Percentiles rank a stretch among this genome's conserved stretches.
These are phyloP conservation scores for Oreotrochilus melanogaster DNA, from an alignment of 2,113 vertebrate genomes.

Conservation along the genomic window DNA sequence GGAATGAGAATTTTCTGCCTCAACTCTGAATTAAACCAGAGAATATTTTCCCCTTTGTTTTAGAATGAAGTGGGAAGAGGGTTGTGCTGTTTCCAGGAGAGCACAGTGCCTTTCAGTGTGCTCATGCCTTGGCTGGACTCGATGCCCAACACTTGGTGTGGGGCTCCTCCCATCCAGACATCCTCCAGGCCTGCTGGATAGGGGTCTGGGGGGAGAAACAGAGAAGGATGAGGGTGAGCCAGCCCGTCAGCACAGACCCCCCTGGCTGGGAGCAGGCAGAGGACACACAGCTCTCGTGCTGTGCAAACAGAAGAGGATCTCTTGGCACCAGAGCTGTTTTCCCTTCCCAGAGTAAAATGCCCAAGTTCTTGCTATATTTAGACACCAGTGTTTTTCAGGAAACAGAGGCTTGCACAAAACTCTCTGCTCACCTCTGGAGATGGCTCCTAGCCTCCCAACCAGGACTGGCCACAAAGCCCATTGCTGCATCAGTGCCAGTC, in stretches of 20 bases:
- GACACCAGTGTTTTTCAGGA: not conserved
- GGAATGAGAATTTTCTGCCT: not conserved
- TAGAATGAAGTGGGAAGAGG: not conserved
- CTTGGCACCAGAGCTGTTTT: conserved; percentile 31
- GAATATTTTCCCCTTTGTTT: not conserved
- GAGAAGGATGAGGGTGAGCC: not conserved
- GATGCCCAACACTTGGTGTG: rapidly evolving
- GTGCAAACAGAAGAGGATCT: conserved; percentile 25
- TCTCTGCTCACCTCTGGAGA: not conserved
- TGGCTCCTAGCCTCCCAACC: not conserved
- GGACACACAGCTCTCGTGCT: not conserved
- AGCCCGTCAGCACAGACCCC: not conserved
- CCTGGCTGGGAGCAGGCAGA: not conserved
- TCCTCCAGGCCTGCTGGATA: rapidly evolving
- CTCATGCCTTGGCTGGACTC: not conserved
- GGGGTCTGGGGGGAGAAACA: not conserved
- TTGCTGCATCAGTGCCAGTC: rapidly evolving
- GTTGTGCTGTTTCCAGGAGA: not conserved
- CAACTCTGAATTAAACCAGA: not conserved
- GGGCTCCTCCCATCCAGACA: not conserved
- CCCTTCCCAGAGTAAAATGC: conserved; percentile 47
- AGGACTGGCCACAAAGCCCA: not conserved
- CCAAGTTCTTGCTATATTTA: conserved; percentile 54
- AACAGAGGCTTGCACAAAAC: not conserved
- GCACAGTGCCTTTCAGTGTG: not conserved